Conservation (phyloP, 2,797 vertebrate genomes). For the Platalea minor region DNA sequence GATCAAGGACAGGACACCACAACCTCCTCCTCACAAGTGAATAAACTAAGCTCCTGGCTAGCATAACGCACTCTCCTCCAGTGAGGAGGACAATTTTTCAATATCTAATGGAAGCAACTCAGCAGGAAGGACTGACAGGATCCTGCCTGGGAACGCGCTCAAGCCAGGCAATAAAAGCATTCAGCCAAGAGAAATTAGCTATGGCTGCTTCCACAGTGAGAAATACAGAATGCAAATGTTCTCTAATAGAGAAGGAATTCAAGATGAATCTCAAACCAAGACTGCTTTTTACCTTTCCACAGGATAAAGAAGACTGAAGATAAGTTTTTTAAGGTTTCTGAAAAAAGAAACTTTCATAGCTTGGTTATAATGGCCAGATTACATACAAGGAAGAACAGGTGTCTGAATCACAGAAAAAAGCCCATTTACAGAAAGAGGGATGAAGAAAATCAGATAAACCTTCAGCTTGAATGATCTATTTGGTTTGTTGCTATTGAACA, state of each 20-base stretch:
- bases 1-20: background rate
- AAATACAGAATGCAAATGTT: slow-evolving; percentile 14
- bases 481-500: background rate
- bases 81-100: background rate
- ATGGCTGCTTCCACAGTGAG: background rate
- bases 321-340: background rate
- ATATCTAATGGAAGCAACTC: slow-evolving; percentile 13
- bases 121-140: slow-evolving; percentile 36
- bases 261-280: background rate
- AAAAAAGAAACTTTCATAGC: background rate
- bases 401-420: background rate
- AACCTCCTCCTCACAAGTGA: background rate
- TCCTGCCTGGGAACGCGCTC: background rate
- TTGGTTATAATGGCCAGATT: background rate
- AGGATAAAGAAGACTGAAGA: background rate
- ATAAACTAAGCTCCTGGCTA: background rate
- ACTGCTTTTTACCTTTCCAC: background rate
- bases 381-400: background rate
- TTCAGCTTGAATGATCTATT: background rate
- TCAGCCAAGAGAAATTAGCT: slow-evolving; percentile 27
- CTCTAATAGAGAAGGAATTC: background rate
- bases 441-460: background rate
- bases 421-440: background rate
- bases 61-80: background rate
- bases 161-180: slow-evolving; percentile 44